Evolutionary conservation across 2,113 vertebrate genomes (phyloP).

Genomic region (Lepus americanus): DNA sequence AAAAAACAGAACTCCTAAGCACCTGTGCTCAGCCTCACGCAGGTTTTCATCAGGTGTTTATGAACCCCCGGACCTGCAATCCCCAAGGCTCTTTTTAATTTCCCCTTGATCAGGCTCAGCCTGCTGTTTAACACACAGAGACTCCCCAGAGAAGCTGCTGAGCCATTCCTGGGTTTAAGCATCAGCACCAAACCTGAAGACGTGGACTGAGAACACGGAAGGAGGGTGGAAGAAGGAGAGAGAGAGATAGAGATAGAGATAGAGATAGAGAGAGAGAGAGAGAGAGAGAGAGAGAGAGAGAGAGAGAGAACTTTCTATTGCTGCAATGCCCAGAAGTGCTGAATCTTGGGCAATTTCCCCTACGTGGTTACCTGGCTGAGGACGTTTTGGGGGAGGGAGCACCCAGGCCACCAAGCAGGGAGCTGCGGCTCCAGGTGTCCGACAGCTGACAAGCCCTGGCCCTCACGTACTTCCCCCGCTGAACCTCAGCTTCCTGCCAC

Average conservation of each 20-base stretch:
- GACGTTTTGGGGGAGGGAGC: too few relatives aligned
- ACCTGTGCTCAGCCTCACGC: neutral
- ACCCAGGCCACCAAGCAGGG: neutral
- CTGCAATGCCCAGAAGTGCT: neutral
- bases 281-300: too few relatives aligned
- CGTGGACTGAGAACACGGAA: neutral
- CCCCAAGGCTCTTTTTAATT: slow-evolving; percentile 40
- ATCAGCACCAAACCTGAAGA: neutral
- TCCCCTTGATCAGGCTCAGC: slow-evolving; percentile 41
- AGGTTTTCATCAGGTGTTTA: slow-evolving; percentile 63
- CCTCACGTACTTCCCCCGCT: neutral
- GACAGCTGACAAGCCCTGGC: neutral
- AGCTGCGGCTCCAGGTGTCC: neutral
- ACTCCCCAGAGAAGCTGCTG: neutral
- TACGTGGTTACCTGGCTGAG: accelerated
- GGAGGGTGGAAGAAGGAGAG: neutral
- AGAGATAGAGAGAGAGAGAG: neutral
- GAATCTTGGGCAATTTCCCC: accelerated
- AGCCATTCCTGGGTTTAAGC: neutral
- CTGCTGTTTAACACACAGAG: neutral
- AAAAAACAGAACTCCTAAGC: neutral
- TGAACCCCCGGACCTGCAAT: slow-evolving; percentile 43
- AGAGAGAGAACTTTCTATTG: neutral
- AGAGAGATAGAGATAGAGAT: neutral
- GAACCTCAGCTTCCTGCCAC: neutral